These are phyloP conservation scores for Chloroclysta siterata DNA, from an alignment of 2,888 invertebrate genomes.

Conservation along the genomic window DNA sequence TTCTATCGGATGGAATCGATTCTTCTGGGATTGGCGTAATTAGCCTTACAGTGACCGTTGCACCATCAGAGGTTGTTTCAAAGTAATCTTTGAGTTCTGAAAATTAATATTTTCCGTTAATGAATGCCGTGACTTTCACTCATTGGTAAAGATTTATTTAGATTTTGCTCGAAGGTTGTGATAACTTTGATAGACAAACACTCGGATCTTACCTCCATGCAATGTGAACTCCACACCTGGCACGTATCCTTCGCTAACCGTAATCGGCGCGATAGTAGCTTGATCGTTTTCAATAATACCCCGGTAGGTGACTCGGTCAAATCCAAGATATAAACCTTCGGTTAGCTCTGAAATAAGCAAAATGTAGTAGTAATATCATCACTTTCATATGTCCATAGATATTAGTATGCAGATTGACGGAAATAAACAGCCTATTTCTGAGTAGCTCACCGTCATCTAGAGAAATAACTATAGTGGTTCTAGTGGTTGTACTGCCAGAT, in stretches of 20 bases:
- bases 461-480: slow-evolving; percentile 35
- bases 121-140: neutral
- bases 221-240: slow-evolving; percentile 44
- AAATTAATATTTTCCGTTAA: neutral
- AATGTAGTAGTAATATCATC: too few species aligned
- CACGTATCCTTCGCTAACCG: slow-evolving; percentile 46
- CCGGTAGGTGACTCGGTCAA: slow-evolving; percentile 45
- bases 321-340: slow-evolving; percentile 40
- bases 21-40: slow-evolving; percentile 46
- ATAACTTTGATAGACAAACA: neutral
- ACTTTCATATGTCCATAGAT: too few species aligned
- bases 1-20: slow-evolving; percentile 43
- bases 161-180: neutral
- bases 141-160: neutral
- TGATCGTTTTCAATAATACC: slow-evolving; percentile 43
- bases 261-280: slow-evolving; percentile 42
- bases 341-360: slow-evolving; percentile 38
- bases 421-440: too few species aligned
- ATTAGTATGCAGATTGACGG: too few species aligned
- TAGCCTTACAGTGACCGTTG: slow-evolving; percentile 22
- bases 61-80: slow-evolving; percentile 14
- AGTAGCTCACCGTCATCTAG: slow-evolving; percentile 16
- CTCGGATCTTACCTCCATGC: slow-evolving; percentile 44
- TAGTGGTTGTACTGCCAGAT: slow-evolving; percentile 25
- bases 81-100: slow-evolving; percentile 27